Evolutionary conservation across 92 coral and sea anemone species (phyloP), one percentile per base, ranked within the genome.

Genomic region (Desmophyllum pertusum): DNA sequence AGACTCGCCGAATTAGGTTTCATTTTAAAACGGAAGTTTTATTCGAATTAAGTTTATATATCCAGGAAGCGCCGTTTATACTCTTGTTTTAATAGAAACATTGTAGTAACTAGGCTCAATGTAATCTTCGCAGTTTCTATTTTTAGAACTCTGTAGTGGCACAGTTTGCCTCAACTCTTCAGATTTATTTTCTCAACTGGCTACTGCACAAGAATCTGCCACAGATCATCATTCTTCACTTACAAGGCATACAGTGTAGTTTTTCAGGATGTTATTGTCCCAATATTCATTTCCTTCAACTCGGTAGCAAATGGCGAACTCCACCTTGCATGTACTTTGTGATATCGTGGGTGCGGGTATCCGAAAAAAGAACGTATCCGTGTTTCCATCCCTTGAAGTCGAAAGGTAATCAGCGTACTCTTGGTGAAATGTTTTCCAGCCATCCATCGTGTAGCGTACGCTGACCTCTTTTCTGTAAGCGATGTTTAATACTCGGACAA

Each of bases 301-400:
- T 57, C 84, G 40, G 81, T 95, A 95, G 46, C 96, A 81, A 70
- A 95, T 75, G 18, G 96, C 98, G 78, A 95, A 90, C 80, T 95
- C 96, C 17, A 95, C 63, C 65, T 35, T 66, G 43, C 50, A 36
- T 23, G 73, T 70, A 2, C 92, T 94, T 52, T 76, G 76, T 19
- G 90, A 79, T 21, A 65, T 67, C 10, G 79, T 81, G 30, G 80
- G 87, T 15, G 87, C 64, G 9, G 86, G 84, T 2, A 94, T 82
- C n/a, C 95, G 91, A 80, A 94, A 94, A 36, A 90, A 89, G 85
- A 94, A 94, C 6, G 89, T 84, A 53, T 94, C 98, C 33, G 82
- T 83, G 0, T 70, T 85, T 69, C 95, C 93, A 77, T 91, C 88
- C 2, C 75, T 79, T 23, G 90, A 93, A 61, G 84, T 89, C 57